Conservation (phyloP, 2,797 vertebrate genomes). For the Nothura maculosa region DNA sequence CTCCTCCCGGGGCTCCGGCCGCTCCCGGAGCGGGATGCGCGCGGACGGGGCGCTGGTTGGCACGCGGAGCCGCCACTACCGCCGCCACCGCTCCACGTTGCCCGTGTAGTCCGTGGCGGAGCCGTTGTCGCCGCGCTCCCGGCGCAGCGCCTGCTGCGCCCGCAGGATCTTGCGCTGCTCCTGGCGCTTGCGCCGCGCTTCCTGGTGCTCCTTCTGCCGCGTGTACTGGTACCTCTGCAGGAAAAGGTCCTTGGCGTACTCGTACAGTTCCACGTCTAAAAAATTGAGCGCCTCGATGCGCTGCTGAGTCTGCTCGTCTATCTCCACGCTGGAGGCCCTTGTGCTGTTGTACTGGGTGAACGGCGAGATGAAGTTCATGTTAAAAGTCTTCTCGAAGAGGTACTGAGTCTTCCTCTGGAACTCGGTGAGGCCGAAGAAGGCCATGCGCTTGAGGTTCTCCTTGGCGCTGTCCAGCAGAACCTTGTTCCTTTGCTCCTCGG, state of each 20-base stretch:
- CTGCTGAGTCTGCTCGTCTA: constrained; percentile 87
- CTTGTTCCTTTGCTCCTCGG: constrained; percentile 90
- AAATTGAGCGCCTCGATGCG: constrained; percentile 92
- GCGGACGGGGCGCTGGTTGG: not conserved
- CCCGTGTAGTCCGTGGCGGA: constrained; percentile 86
- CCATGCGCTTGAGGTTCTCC: constrained; percentile 94
- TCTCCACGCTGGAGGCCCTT: constrained; percentile 92
- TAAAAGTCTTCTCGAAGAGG: constrained; percentile 96
- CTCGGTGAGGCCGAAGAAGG: constrained; percentile 96
- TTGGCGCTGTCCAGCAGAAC: constrained; percentile 95
- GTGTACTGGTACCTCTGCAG: constrained; percentile 95
- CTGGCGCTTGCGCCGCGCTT: constrained; percentile 90
- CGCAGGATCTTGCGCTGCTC: constrained; percentile 90
- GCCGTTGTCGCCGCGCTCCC: constrained; percentile 50
- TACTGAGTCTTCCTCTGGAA: constrained; percentile 98
- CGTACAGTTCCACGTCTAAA: constrained; percentile 95
- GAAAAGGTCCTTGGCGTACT: constrained; percentile 96
- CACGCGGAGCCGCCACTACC: constrained; percentile 29
- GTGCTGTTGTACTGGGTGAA: constrained; percentile 98
- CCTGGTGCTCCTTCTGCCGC: constrained; percentile 93
- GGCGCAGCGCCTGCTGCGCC: constrained; percentile 74
- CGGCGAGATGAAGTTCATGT: constrained; percentile 93
- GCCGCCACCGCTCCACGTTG: constrained; percentile 94
- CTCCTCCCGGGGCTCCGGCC: constrained; percentile 64
- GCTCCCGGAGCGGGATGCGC: constrained; percentile 53